Base-by-base conservation (phyloP, 2,113 vertebrate genomes). In the Probosciger aterrimus region DNA sequence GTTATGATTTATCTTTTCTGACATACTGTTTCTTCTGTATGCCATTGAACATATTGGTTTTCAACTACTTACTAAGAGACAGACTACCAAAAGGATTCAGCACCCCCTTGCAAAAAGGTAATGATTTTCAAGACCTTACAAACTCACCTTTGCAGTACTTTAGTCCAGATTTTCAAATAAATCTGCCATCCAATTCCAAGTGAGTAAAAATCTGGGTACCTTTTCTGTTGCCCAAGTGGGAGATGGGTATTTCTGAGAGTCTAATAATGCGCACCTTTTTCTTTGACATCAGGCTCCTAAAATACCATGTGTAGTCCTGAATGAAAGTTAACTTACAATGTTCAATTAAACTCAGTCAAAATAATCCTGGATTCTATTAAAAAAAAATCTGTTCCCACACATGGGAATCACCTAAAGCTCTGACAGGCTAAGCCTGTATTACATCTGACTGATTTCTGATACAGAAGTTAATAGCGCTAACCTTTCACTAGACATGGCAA, bases 141-240 rank as follows among this genome's bases (percentile, higher is more conserved):
- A 47, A 25, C 18, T 77, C 49, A 69, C 16, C 18, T 81, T 74
- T 91, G 47, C 39, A 50, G n/a, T 16, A 46, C 8, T 44, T 90
- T 37, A 46, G 35, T 67, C 14, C 33, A 82, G 27, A 52, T 77
- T 92, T 62, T 86, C 39, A 57, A 64, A 52, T 44, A 68, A 85
- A 60, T 8, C 22, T 0, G 0, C 8, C 31, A 82, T 4, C 1
- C 27, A 22, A 1, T 62, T 76, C 47, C 17, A 39, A 50, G 11
- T 22, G 8, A 9, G 6, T 76, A 53, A 73, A 65, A 47, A 62
- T 65, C 39, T 49, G 30, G 35, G 31, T 73, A 73, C 18, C 3
- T 37, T 31, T 89, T 89, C 39, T 76, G 53, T 44, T 74, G 24
- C 33, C 15, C 31, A 57, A 6, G 7, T 55, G 62, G 46, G 14